Conservation (phyloP, 2,797 vertebrate species). For the Parauchenoglanis punctatus region DNA sequence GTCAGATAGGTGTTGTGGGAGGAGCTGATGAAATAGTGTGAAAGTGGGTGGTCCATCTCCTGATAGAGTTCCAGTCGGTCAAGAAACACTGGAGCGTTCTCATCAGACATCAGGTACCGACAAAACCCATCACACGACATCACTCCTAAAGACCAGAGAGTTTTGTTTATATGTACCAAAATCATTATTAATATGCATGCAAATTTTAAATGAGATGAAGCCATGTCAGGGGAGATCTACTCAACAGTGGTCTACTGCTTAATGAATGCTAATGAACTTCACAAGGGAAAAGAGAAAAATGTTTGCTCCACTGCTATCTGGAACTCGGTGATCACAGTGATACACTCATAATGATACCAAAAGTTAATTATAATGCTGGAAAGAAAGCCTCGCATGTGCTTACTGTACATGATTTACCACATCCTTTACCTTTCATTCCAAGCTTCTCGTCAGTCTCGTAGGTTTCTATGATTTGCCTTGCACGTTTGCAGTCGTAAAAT, state of each 20-base stretch:
- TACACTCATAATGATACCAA: background rate
- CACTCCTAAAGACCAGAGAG: conserved; percentile 68
- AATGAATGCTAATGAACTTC: conserved; percentile 19
- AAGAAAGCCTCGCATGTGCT: background rate
- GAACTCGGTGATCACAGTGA: conserved; percentile 12
- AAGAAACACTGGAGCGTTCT: conserved; percentile 95
- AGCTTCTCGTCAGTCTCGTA: conserved; percentile 90
- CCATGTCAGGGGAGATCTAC: background rate
- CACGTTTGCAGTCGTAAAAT: conserved; percentile 93
- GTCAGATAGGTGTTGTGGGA: conserved; percentile 97
- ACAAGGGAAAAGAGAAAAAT: conserved; percentile 6
- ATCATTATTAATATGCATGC: conserved; percentile 11
- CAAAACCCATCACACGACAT: conserved; percentile 98
- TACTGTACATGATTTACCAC: background rate
- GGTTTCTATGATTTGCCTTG: conserved; percentile 92
- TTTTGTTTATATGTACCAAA: background rate
- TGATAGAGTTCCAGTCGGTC: conserved; percentile 95
- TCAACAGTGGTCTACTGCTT: background rate
- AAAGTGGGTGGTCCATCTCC: conserved; percentile 96
- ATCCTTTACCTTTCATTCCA: conserved; percentile 84
- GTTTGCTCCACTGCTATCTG: conserved; percentile 22
- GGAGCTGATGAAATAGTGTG: conserved; percentile 97
- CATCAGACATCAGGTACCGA: conserved; percentile 96
- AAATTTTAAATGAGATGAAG: background rate
- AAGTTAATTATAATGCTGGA: background rate